Base-by-base conservation (phyloP, 2,888 invertebrate species). In the Pheosia tremula region DNA sequence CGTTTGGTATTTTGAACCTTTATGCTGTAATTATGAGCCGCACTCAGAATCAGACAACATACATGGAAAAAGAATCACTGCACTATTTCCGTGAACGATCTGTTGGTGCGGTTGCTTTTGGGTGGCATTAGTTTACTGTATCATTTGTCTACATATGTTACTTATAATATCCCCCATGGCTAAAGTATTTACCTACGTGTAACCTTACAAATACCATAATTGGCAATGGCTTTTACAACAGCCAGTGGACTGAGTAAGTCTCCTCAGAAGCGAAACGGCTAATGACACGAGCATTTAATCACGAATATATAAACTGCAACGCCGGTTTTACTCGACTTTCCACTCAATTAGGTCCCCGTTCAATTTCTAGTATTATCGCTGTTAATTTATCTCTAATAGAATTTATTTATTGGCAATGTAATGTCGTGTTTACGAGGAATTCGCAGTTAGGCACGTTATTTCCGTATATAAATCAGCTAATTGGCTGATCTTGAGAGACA, bases 281-380 rank as follows among this genome's bases (percentile, higher is more conserved):
- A 65, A 50, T 61, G 57, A 55, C 56, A 58, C 47, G 56, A 58
- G 58, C 69, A 63, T 67, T 71, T 61, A 24, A 68, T 67, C 59
- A 63, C 60, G 57, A 64, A 66, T 63, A 62, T 63, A 69, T 62
- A 38, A 54, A 54, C 38, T 54, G 54, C 54, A 60, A 56, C 55
- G 54, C 60, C 57, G 36, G 63, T 76, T 76, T 68, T 71, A 61
- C 69, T 64, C 61, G 49, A 59, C 74, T 74, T 74, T 74, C 74
- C 77, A 62, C 74, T 68, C 74, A 73, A 70, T 71, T 63, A 66
- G 61, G 56, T 43, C 36, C 55, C 63, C 57, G 62, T 61, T 50
- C 64, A 60, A 65, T 62, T 50, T 24, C 24, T 57, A 55, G 56
- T 62, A 61, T 69, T 65, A 70, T 69, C 66, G 49, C 54, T 62